A percentile compares a stretch with the other conserved stretches of the same genome.
These are phyloP conservation scores for Aphrocallistes beatrix DNA, from an alignment of 37 sponge, comb jelly and placozoan species.

Conservation along the genomic window DNA sequence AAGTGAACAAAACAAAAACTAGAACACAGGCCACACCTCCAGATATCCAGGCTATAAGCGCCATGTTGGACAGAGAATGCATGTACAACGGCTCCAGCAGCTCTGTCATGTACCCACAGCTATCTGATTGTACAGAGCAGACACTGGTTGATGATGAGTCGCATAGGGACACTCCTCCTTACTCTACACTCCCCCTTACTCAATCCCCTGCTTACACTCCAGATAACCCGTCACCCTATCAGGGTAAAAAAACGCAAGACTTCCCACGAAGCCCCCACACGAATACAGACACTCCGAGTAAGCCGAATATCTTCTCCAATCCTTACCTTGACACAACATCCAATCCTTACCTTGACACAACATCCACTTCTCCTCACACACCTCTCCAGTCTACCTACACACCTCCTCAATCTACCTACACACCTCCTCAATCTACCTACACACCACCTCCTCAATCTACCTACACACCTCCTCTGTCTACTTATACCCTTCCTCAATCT, in stretches of 20 bases:
- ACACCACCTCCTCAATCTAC: neutral
- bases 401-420: neutral
- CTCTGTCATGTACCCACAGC: neutral
- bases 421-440: neutral
- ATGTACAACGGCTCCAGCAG: neutral
- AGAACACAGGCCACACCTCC: neutral
- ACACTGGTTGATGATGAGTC: neutral
- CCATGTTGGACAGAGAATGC: neutral
- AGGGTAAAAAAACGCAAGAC: neutral
- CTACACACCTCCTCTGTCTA: neutral
- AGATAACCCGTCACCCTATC: neutral
- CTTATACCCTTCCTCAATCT: neutral
- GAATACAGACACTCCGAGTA: neutral
- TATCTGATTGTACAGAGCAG: neutral
- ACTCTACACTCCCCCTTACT: neutral
- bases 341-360: neutral
- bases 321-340: neutral
- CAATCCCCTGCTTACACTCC: neutral
- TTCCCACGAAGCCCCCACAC: neutral
- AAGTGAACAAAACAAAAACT: neutral
- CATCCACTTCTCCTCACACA: neutral
- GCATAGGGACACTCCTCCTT: neutral
- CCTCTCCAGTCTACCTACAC: too few relatives aligned
- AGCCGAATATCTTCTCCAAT: neutral
- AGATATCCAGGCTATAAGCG: neutral